Evolutionary conservation across 2,888 invertebrate species (phyloP).

Genomic region (Limnephilus marmoratus): DNA sequence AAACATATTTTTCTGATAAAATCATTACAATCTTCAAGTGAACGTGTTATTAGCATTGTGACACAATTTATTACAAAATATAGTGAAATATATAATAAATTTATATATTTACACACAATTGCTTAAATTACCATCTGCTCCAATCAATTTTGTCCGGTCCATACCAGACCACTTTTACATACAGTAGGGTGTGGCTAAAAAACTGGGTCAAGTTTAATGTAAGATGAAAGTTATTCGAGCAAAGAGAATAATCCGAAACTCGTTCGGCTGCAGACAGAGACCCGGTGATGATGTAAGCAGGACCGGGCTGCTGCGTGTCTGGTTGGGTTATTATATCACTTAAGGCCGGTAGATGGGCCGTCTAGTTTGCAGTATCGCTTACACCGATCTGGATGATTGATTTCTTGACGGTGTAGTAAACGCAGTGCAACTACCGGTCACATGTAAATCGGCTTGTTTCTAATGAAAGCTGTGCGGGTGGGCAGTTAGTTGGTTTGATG

Average conservation of each 20-base stretch:
- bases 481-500: not conserved
- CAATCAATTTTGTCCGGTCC: not conserved
- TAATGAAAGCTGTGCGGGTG: not conserved
- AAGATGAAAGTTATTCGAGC: slow-evolving; percentile 58
- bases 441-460: not conserved
- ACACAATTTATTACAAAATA: too few relatives aligned
- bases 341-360: not conserved
- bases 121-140: not conserved
- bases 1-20: too few relatives aligned
- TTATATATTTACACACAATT: not conserved
- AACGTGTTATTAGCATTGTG: too few relatives aligned
- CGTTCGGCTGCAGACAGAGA: not conserved
- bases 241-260: slow-evolving; percentile 39
- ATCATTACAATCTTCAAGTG: too few relatives aligned
- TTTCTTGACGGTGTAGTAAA: not conserved
- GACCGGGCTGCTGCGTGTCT: not conserved
- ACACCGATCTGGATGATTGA: not conserved
- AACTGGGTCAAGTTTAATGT: slow-evolving; percentile 62
- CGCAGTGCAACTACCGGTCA: not conserved
- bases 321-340: slow-evolving; percentile 10
- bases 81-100: too few relatives aligned
- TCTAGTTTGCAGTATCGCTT: not conserved
- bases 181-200: slow-evolving; percentile 49
- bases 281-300: not conserved
- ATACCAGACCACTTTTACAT: slow-evolving; percentile 40